These are phyloP conservation scores for Nasonovia ribisnigri DNA, from an alignment of 2,888 invertebrate species.

Conservation along the genomic window DNA sequence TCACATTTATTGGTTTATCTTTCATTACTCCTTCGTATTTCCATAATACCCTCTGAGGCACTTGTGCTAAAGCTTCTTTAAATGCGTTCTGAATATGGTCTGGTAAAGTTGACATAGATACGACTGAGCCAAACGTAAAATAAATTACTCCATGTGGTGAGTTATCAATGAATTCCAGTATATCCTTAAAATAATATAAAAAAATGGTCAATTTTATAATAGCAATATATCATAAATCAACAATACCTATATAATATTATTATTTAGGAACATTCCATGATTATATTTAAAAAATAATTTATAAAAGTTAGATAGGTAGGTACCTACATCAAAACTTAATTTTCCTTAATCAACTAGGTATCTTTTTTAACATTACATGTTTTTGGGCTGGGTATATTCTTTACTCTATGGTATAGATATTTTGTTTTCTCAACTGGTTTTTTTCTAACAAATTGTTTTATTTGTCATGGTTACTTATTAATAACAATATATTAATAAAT, in stretches of 20 bases:
- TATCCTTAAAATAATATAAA: neutral
- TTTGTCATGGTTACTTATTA: too few relatives aligned
- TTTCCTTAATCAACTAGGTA: neutral
- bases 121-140: conserved; percentile 20
- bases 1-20: conserved; percentile 29
- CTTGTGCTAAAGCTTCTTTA: neutral
- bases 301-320: neutral
- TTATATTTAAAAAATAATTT: neutral
- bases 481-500: too few relatives aligned
- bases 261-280: neutral
- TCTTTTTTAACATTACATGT: neutral
- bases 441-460: too few relatives aligned
- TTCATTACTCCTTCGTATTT: conserved; percentile 49
- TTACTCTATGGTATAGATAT: too few relatives aligned
- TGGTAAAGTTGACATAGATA: neutral
- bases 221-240: too few relatives aligned
- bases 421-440: too few relatives aligned
- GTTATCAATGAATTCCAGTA: conserved; percentile 28
- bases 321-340: neutral
- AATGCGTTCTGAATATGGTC: neutral
- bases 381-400: too few relatives aligned
- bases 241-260: neutral
- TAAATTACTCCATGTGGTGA: conserved; percentile 33
- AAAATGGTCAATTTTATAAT: neutral
- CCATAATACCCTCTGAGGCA: conserved; percentile 32